Conservation (phyloP, 2,888 invertebrate species). For the Ryuthela nishihirai region DNA sequence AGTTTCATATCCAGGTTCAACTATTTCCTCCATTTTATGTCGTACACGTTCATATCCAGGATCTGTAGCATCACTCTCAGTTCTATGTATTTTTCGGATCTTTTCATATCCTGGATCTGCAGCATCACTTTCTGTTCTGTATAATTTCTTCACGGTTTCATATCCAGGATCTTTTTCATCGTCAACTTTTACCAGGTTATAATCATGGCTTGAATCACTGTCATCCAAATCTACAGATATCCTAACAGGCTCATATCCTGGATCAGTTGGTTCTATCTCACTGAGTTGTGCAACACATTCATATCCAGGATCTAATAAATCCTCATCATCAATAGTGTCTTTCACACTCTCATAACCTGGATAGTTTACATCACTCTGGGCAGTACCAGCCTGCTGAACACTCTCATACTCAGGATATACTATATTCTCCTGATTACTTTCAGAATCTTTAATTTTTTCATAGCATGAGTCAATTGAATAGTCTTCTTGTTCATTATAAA, state of each 20-base stretch:
- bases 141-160: constrained; percentile 28
- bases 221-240: constrained; percentile 20
- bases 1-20: constrained; percentile 35
- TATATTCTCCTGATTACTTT: background rate
- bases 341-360: constrained; percentile 34
- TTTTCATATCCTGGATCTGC: constrained; percentile 38
- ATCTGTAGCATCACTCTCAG: constrained; percentile 34
- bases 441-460: constrained; percentile 31
- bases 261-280: constrained; percentile 14
- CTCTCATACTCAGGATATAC: background rate
- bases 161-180: constrained; percentile 20
- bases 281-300: constrained; percentile 19
- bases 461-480: constrained; percentile 32
- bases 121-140: constrained; percentile 27
- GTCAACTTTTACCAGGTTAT: constrained; percentile 30
- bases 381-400: background rate
- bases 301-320: constrained; percentile 29
- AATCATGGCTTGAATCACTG: constrained; percentile 30
- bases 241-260: constrained; percentile 38
- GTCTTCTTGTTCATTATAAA: constrained; percentile 27
- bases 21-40: constrained; percentile 15
- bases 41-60: constrained; percentile 35
- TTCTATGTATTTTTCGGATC: constrained; percentile 25
- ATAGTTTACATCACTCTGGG: constrained; percentile 1
- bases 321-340: constrained; percentile 19